These are phyloP conservation scores for Betta splendens DNA, from an alignment of 2,797 vertebrate genomes.

Conservation along the genomic window DNA sequence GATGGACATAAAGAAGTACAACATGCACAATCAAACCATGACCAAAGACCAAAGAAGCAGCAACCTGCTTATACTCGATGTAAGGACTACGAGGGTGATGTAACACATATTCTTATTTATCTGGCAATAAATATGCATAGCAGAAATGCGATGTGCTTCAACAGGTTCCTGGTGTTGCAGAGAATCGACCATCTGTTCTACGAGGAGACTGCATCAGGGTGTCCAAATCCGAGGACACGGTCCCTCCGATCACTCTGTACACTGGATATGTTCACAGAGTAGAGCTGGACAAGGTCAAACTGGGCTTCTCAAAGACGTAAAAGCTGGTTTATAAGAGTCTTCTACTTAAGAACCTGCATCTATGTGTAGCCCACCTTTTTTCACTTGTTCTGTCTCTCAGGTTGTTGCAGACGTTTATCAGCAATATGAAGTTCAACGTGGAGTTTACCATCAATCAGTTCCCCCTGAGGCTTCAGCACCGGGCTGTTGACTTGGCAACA, in stretches of 20 bases:
- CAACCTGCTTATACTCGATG: constrained; percentile 81
- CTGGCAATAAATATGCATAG: background rate
- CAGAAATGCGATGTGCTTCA: constrained; percentile 5
- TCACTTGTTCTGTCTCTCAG: constrained; percentile 62
- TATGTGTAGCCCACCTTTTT: background rate
- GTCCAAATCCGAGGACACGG: constrained; percentile 69
- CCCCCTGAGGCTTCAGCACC: constrained; percentile 86
- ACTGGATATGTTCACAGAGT: constrained; percentile 89
- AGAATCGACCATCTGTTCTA: constrained; percentile 92
- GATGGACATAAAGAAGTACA: constrained; percentile 87
- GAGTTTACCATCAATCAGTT: constrained; percentile 91
- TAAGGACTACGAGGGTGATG: constrained; percentile 58
- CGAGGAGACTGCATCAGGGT: constrained; percentile 87
- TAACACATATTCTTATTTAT: background rate
- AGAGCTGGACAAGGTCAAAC: constrained; percentile 86
- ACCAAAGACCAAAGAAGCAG: constrained; percentile 68
- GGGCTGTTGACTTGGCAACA: constrained; percentile 81
- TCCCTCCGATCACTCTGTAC: constrained; percentile 74
- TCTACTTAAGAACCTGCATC: background rate
- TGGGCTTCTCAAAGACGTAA: constrained; percentile 88
- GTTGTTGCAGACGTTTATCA: constrained; percentile 79
- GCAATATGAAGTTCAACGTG: constrained; percentile 88
- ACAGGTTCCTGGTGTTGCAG: constrained; percentile 91
- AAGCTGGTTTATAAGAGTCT: constrained; percentile 12
- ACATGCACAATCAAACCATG: constrained; percentile 83